Evolutionary conservation across 1,140 invertebrate genomes (phyloP), one percentile per base, ranked within the genome.

Genomic region (Ips nitidus): DNA sequence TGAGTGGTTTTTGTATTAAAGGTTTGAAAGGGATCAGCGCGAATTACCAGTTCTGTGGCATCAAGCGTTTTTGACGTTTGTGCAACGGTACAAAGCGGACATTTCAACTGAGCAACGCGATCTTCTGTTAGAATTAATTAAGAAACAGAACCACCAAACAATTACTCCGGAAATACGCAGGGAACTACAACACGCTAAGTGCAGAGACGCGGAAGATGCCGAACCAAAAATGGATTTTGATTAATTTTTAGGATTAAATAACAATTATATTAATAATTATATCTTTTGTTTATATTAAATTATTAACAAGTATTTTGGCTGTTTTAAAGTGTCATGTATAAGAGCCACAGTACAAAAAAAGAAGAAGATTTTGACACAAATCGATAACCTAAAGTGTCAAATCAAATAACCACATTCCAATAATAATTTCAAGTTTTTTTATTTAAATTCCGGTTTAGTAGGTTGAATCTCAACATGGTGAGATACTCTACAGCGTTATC

Each of bases 11-110:
- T 22, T 22, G 22, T 22, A 22, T 71, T 74, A 61, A 71, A 96
- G 94, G 76, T 98, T 98, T 82, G 87, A 92, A 78, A 83, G 84
- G 73, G 95, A 98, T 77, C 82, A 83, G 56, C 86, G 94, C 70
- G 88, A 90, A 71, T 82, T 99, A 66, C 97, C 98, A 8, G 96
- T 99, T 7, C 80, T 99, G 57, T 99, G 97, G 98, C 97, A 99
- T 82, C 97, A 99, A 80, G 87, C 93, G 58, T 83, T 99, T 22
- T 82, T 99, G 50, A 94, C 94, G 1, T 99, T 99, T 86, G 90
- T 91, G 1, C 95, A 99, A 82, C 86, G 94, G 69, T 99, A 99
- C 80, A 98, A 98, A 82, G 88, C 92, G 67, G 94, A 98, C 81
- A 90, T 99, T 58, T 95, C 94, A 68, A 87, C 88, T 37, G 96